phyloP scores from a whole-genome alignment of 2,113 vertebrate species.

The Ailuropoda melanoleuca region DNA sequence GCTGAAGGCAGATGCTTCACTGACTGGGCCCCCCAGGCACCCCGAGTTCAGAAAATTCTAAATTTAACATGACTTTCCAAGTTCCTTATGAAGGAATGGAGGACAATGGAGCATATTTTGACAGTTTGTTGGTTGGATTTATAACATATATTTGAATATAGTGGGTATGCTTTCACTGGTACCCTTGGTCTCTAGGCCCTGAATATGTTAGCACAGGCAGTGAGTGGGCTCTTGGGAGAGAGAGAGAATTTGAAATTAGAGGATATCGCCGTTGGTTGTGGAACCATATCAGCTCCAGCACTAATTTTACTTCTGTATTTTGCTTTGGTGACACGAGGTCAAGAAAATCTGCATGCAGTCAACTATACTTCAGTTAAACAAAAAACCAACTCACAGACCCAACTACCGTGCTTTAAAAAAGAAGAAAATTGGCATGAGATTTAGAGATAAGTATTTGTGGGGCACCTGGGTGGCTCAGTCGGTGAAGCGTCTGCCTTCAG shows the following conservation, averaged over 20 bases:
- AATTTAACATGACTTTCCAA: background rate
- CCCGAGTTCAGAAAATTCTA: background rate
- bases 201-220: fast-evolving
- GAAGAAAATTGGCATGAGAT: background rate
- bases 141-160: background rate
- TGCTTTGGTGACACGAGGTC: background rate
- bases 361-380: background rate
- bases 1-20: fast-evolving
- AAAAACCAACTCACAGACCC: too few species aligned
- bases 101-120: background rate
- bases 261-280: background rate
- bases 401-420: background rate
- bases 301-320: background rate
- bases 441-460: too few species aligned
- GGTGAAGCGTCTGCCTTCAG: background rate
- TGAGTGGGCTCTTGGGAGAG: background rate
- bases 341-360: background rate
- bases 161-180: fast-evolving
- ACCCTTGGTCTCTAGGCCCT: background rate
- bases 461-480: background rate
- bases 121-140: background rate
- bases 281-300: background rate
- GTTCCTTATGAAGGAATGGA: background rate
- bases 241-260: background rate
- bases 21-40: background rate